A percentile compares a stretch with the other conserved stretches of the same genome.
These are phyloP conservation scores for Venturia canescens DNA, from an alignment of 1,140 invertebrate genomes.

Conservation along the genomic window DNA sequence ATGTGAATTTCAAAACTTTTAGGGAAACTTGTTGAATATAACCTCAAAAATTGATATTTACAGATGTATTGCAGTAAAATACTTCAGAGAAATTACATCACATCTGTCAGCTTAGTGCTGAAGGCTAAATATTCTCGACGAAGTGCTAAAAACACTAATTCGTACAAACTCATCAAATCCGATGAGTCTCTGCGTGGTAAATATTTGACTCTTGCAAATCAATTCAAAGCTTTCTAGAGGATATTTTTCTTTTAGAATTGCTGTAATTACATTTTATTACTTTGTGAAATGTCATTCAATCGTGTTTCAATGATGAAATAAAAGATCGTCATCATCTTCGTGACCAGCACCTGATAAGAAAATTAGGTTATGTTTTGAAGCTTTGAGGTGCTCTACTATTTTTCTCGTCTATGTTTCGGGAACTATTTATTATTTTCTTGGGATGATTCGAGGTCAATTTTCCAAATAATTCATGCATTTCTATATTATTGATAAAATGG, in stretches of 20 bases:
- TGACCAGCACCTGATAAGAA: neutral
- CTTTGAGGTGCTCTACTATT: neutral
- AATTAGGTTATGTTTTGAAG: neutral
- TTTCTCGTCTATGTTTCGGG: neutral
- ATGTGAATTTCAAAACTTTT: neutral
- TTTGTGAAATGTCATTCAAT: neutral
- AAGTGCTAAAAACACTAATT: conserved; percentile 66
- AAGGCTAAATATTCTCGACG: conserved; percentile 68
- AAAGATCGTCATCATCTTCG: neutral
- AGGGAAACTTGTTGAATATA: conserved; percentile 8
- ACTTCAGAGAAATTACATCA: conserved; percentile 60
- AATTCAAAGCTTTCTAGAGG: conserved; percentile 4
- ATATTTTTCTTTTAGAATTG: neutral
- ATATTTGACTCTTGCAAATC: conserved; percentile 36
- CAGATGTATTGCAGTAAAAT: conserved; percentile 73
- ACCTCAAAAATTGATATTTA: conserved; percentile 45
- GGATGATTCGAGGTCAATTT: neutral
- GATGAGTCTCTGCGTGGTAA: conserved; percentile 68
- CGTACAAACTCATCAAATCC: conserved; percentile 68
- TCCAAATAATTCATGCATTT: too few relatives aligned
- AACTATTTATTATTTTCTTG: neutral
- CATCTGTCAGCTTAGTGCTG: conserved; percentile 58
- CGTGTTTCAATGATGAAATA: neutral
- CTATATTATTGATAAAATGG: too few relatives aligned
- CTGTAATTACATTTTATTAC: neutral